Evolutionary conservation across 2,797 vertebrate species (phyloP).

Genomic region (Microctenopoma steveboyesi): DNA sequence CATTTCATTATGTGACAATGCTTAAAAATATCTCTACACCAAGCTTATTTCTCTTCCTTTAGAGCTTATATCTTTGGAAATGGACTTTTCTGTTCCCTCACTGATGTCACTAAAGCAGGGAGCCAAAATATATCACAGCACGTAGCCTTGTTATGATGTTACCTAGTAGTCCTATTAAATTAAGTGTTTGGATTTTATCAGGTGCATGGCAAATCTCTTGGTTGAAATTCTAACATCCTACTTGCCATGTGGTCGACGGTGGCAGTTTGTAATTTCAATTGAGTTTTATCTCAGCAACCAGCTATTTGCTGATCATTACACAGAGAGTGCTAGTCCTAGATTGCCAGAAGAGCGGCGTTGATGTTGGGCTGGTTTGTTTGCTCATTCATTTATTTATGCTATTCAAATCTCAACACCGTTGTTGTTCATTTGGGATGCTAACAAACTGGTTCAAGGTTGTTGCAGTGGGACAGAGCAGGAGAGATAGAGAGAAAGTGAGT

Average conservation of each 20-base stretch:
- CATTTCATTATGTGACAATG: conserved; percentile 18
- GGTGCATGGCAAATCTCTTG: conserved; percentile 65
- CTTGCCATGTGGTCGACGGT: conserved; percentile 70
- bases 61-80: not conserved
- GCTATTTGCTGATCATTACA: conserved; percentile 83
- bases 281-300: conserved; percentile 78
- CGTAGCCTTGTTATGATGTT: conserved; percentile 51
- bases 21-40: not conserved
- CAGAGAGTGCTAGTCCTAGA: conserved; percentile 61
- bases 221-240: conserved; percentile 64
- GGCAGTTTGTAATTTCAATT: conserved; percentile 70
- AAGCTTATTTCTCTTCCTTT: not conserved
- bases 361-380: conserved; percentile 76
- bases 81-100: not conserved
- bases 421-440: conserved; percentile 75
- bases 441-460: conserved; percentile 80
- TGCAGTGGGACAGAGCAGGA: conserved; percentile 49
- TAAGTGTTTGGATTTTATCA: conserved; percentile 66
- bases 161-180: conserved; percentile 64
- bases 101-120: conserved; percentile 14
- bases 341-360: conserved; percentile 62
- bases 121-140: conserved; percentile 33
- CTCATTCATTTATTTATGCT: conserved; percentile 81
- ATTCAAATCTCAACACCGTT: conserved; percentile 73
- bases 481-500: conserved; percentile 29